Evolutionary conservation across 92 coral and sea anemone genomes (phyloP).

Genomic region (Umimayanthus chanpuru): DNA sequence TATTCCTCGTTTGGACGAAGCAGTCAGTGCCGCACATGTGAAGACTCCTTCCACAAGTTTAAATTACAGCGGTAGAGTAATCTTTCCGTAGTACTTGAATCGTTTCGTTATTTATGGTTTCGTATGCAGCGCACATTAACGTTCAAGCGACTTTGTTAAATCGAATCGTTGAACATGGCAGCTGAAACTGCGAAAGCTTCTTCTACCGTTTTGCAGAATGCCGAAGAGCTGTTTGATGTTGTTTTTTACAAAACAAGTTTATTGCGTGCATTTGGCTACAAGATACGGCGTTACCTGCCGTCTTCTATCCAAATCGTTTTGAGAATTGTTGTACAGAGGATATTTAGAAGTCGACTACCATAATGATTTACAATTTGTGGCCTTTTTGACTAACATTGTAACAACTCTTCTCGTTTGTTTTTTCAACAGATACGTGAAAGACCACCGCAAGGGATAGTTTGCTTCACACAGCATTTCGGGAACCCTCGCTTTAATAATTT

Average conservation of each 20-base stretch:
- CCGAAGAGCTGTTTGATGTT: neutral
- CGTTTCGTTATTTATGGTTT: neutral
- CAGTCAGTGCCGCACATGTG: no score
- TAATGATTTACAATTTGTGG: no score
- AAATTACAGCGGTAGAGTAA: neutral
- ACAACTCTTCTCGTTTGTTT: no score
- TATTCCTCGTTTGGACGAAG: no score
- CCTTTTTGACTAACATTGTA: no score
- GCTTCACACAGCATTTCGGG: no score
- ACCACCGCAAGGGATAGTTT: no score
- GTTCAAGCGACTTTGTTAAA: neutral
- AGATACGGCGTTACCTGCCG: neutral
- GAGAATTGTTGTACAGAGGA: neutral
- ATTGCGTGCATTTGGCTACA: neutral
- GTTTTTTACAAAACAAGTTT: neutral
- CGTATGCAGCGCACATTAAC: neutral
- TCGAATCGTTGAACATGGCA: neutral
- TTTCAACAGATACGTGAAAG: no score
- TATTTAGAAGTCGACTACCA: no score
- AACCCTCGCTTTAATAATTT: no score
- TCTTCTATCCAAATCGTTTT: neutral
- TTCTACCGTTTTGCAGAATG: neutral
- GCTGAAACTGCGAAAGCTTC: neutral
- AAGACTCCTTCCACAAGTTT: no score
- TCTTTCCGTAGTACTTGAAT: neutral